A percentile compares a stretch with the other conserved stretches of the same genome.
These are phyloP conservation scores for Tenthredo amoena DNA, from an alignment of 2,888 invertebrate species.

Conservation along the genomic window DNA sequence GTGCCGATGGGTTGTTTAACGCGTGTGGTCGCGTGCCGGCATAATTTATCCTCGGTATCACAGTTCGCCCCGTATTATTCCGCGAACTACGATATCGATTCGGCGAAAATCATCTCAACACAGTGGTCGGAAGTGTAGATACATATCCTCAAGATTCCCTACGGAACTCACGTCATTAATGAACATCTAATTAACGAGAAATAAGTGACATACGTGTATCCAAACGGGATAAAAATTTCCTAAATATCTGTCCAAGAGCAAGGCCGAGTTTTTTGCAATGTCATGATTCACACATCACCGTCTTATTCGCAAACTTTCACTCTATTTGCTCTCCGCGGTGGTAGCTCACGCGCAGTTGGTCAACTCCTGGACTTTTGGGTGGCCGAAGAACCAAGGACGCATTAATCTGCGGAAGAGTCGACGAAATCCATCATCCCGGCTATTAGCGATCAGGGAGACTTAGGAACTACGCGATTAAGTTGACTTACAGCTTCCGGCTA, in stretches of 20 bases:
- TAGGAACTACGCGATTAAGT: not conserved
- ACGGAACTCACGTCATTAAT: not conserved
- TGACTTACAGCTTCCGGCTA: not conserved
- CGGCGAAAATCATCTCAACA: slow-evolving; percentile 20
- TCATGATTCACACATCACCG: not conserved
- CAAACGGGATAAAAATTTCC: not conserved
- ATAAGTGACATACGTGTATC: not conserved
- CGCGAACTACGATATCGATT: not conserved
- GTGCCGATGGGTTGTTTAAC: not conserved
- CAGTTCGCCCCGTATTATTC: not conserved
- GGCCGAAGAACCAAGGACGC: not conserved
- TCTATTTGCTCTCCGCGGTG: not conserved
- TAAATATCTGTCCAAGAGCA: slow-evolving; percentile 1
- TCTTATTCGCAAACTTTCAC: not conserved
- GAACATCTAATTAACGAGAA: not conserved
- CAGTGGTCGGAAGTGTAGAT: not conserved
- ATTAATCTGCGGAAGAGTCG: not conserved
- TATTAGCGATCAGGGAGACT: not conserved
- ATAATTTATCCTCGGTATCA: not conserved
- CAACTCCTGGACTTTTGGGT: not conserved
- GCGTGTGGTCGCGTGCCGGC: slow-evolving; percentile 24
- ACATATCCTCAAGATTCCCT: not conserved
- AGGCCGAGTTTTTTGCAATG: not conserved
- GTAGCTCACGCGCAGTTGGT: not conserved
- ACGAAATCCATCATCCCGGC: not conserved